Evolutionary conservation across 2,888 invertebrate species (phyloP), one percentile per base, ranked within the genome.

Genomic region (Heliconius cydno): DNA sequence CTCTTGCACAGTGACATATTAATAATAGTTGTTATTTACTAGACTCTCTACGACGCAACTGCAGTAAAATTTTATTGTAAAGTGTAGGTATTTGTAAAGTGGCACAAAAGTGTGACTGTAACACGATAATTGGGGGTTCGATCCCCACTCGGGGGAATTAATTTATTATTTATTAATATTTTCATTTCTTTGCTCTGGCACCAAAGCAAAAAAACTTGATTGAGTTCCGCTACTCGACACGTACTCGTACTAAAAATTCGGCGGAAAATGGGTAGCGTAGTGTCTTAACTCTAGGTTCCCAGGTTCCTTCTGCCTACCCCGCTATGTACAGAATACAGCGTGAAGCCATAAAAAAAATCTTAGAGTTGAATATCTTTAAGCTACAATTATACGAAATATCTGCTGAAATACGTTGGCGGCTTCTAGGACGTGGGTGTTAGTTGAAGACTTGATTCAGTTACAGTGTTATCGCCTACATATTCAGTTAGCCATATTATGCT

Each of bases 401-500:
- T 46, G 15, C 41, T 46, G 7, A 70, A 70, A 41, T 38, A 68
- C 22, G 34, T 34, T 67, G 38, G 68, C 41, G 30, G 10, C 10
- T 41, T 68, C 3, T 41, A n/a, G n/a, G 19, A 22, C 15, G 70
- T 41, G 70, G 70, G 25, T 13, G 41, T 70, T 68, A 12, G 68
- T 25, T 41, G 70, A 52, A 57, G 22, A 57, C 12, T 28, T 57
- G 28, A 72, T 72, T 30, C 22, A 13, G 22, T 72, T 22, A 72
- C 46, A 22, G 46, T 30, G 72, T 57, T 52, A 30, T 72, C 72
- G 46, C 22, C 30, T 57, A 52, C 72, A 72, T 72, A 72, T 57
- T 52, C 30, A 30, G 41, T 70, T 72, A 72, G 52, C 10, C 52
- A 25, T 71, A 71, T 52, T 71, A 71, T 25, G 71, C 28, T 71